Evolutionary conservation across 2,113 vertebrate species (phyloP).

Genomic region (Petromus typicus): DNA sequence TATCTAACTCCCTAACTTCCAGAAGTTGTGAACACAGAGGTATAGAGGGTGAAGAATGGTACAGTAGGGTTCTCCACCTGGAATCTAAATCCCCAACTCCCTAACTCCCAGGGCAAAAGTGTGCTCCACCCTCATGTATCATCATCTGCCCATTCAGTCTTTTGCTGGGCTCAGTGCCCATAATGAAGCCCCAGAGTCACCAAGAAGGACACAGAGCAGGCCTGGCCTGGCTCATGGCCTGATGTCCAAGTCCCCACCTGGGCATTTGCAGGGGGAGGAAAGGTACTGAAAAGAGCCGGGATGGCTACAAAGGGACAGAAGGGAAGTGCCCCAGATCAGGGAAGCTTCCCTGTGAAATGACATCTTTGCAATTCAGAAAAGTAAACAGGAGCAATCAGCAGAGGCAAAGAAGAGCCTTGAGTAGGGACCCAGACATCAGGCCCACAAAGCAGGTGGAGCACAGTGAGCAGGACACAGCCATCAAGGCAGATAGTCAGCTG

Average conservation of each 20-base stretch:
- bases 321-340: not conserved
- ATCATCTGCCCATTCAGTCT: not conserved
- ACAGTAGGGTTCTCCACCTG: not conserved
- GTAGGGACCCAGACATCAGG: not conserved
- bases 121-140: not conserved
- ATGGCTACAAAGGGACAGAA: fast-evolving
- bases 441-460: not conserved
- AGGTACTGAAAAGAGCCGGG: not conserved
- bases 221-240: not conserved
- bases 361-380: not conserved
- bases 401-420: not conserved
- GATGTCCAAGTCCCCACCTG: not conserved
- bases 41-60: too few species aligned
- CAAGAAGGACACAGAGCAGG: not conserved
- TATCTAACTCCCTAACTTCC: too few species aligned
- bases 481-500: not conserved
- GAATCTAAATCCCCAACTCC: not conserved
- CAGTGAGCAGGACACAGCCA: not conserved
- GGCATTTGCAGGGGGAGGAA: not conserved
- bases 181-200: not conserved
- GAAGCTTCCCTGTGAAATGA: not conserved
- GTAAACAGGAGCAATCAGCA: not conserved
- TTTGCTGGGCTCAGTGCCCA: not conserved
- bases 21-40: too few species aligned
- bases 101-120: not conserved